Conservation (phyloP, 2,113 vertebrate genomes). For the Hiodon tergisus region DNA sequence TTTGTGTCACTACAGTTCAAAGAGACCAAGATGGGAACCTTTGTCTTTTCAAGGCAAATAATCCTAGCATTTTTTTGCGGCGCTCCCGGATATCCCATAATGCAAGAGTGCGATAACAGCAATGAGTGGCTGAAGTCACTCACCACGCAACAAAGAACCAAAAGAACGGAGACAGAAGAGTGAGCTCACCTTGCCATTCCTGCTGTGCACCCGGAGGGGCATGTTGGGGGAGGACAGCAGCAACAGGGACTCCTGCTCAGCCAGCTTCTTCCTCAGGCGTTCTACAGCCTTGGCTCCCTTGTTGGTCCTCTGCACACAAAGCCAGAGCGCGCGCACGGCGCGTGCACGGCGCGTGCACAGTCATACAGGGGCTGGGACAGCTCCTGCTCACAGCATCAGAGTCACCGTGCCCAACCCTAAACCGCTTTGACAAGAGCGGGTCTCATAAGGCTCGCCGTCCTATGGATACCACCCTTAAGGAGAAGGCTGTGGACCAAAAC, state of each 20-base stretch:
- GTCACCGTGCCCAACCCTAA: neutral
- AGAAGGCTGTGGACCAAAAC: too few relatives aligned
- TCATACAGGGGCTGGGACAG: neutral
- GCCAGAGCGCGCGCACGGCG: neutral
- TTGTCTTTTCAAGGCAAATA: too few relatives aligned
- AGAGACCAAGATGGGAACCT: too few relatives aligned
- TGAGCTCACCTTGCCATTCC: constrained; percentile 81
- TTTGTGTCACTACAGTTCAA: too few relatives aligned
- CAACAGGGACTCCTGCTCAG: constrained; percentile 88
- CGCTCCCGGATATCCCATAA: too few relatives aligned
- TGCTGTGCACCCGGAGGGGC: constrained; percentile 84
- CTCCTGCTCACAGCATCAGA: neutral
- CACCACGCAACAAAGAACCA: too few relatives aligned
- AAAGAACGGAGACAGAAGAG: neutral
- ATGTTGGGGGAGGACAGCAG: constrained; percentile 88
- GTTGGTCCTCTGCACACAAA: constrained; percentile 75
- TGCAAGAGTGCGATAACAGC: too few relatives aligned
- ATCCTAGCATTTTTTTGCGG: too few relatives aligned
- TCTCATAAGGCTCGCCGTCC: too few relatives aligned
- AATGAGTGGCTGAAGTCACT: too few relatives aligned
- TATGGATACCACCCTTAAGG: too few relatives aligned
- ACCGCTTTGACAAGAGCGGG: too few relatives aligned
- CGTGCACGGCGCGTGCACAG: neutral
- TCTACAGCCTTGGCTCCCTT: constrained; percentile 90
- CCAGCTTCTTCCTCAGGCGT: constrained; percentile 91